These are phyloP conservation scores for Brachystomella parvula DNA, from an alignment of 1,140 invertebrate genomes.

Conservation along the genomic window DNA sequence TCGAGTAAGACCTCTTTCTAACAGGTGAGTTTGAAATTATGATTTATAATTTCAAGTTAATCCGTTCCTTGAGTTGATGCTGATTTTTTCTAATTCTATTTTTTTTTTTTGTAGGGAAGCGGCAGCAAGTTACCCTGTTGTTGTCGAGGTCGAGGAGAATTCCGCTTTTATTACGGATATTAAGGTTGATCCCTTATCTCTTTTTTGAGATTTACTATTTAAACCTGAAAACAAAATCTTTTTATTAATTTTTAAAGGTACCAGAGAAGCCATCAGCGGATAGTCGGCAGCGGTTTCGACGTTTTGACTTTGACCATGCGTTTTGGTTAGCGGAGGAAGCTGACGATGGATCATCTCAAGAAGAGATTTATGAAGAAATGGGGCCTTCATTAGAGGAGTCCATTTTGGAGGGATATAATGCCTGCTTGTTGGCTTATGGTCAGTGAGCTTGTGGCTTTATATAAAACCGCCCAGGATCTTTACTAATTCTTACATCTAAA, in stretches of 20 bases:
- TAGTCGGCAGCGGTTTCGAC: conserved; percentile 55
- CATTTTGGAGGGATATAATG: conserved; percentile 51
- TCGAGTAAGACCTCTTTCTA: conserved; percentile 48
- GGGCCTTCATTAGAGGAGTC: conserved; percentile 55
- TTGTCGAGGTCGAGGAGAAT: conserved; percentile 28
- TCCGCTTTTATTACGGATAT: conserved; percentile 37
- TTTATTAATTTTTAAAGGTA: conserved; percentile 46
- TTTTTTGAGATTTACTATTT: neutral
- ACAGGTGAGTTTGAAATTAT: conserved; percentile 44
- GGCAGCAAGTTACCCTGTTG: conserved; percentile 22
- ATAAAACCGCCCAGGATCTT: neutral
- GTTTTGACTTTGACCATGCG: conserved; percentile 62
- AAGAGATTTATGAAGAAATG: conserved; percentile 53
- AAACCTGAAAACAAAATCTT: neutral
- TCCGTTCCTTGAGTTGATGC: neutral
- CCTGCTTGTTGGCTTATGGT: conserved; percentile 66
- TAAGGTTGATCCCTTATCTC: conserved; percentile 11
- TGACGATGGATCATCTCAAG: conserved; percentile 31
- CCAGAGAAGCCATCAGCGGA: conserved; percentile 55
- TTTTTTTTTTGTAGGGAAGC: conserved; percentile 21
- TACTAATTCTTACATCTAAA: neutral
- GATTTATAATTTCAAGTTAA: neutral
- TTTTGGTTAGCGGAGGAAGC: conserved; percentile 54
- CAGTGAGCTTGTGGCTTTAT: conserved; percentile 44
- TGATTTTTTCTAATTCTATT: neutral